phyloP scores from a whole-genome alignment of 2,888 invertebrate species.

The Meliscaeva auricollis region DNA sequence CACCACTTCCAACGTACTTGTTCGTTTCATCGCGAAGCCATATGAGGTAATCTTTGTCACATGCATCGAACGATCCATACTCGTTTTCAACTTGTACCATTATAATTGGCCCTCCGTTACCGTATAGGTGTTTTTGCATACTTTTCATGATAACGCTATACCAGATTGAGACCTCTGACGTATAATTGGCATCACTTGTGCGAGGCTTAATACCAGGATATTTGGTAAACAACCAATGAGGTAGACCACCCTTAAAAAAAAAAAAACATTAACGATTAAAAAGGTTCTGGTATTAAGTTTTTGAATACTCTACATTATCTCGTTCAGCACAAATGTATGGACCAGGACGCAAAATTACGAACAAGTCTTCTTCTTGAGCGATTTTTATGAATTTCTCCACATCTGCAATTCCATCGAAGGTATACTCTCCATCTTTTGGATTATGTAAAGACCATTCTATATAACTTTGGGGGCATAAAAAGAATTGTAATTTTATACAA shows the following conservation, averaged over 20 bases:
- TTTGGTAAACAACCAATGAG: constrained; percentile 88
- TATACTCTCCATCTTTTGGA: constrained; percentile 88
- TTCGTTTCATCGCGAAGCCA: constrained; percentile 88
- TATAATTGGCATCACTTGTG: constrained; percentile 86
- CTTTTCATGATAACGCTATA: constrained; percentile 85
- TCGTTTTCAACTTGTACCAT: constrained; percentile 96
- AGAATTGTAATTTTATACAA: background rate
- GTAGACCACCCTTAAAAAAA: constrained; percentile 89
- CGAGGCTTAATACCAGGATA: constrained; percentile 87
- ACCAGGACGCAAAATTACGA: constrained; percentile 93
- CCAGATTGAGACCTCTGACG: constrained; percentile 85
- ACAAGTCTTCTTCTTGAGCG: constrained; percentile 91
- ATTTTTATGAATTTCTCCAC: constrained; percentile 88
- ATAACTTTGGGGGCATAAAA: constrained; percentile 85
- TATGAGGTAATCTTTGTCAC: constrained; percentile 88
- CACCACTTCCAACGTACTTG: constrained; percentile 80
- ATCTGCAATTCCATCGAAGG: constrained; percentile 88
- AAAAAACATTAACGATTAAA: background rate
- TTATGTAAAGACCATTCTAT: constrained; percentile 96
- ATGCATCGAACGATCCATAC: constrained; percentile 91
- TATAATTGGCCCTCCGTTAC: constrained; percentile 93
- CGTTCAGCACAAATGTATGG: constrained; percentile 97
- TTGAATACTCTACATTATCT: constrained; percentile 87
- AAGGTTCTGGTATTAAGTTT: background rate
- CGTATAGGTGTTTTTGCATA: constrained; percentile 84